phyloP scores from a whole-genome alignment of 2,113 vertebrate genomes.

The Zeus faber region DNA sequence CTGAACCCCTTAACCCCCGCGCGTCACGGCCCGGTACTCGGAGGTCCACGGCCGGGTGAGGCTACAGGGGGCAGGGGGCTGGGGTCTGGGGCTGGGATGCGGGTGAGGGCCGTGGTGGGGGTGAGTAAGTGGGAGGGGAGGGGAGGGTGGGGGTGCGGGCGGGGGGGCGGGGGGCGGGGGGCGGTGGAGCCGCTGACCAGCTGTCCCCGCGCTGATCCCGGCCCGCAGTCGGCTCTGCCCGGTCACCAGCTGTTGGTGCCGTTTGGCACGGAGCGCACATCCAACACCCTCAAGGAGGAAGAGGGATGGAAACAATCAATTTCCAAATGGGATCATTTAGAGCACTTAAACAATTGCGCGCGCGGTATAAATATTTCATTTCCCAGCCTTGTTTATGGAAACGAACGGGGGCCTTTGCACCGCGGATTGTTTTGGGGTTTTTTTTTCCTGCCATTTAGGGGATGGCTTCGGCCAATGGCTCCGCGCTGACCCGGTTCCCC shows the following conservation, averaged over 20 bases:
- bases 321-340: conserved; percentile 87
- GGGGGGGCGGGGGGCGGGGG: conserved; percentile 3
- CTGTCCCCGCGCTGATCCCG: conserved; percentile 80
- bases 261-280: conserved; percentile 77
- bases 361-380: conserved; percentile 82
- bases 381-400: conserved; percentile 73
- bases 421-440: conserved; percentile 23
- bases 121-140: conserved; percentile 5
- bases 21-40: conserved; percentile 51
- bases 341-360: conserved; percentile 86
- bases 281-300: conserved; percentile 73
- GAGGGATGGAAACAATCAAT: conserved; percentile 81
- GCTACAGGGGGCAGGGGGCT: neutral
- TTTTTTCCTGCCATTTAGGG: conserved; percentile 1
- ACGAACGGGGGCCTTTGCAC: conserved; percentile 44
- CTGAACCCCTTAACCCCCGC: conserved; percentile 69
- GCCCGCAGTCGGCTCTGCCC: conserved; percentile 76
- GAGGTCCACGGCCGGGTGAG: conserved; percentile 45
- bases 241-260: conserved; percentile 89
- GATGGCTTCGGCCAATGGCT: conserved; percentile 5
- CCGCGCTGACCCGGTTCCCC: conserved; percentile 38
- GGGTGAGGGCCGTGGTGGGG: conserved; percentile 17
- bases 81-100: neutral
- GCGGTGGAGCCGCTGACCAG: conserved; percentile 83
- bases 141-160: conserved; percentile 18